phyloP scores from a whole-genome alignment of 1,140 invertebrate species.

The Drosophila albomicans region DNA sequence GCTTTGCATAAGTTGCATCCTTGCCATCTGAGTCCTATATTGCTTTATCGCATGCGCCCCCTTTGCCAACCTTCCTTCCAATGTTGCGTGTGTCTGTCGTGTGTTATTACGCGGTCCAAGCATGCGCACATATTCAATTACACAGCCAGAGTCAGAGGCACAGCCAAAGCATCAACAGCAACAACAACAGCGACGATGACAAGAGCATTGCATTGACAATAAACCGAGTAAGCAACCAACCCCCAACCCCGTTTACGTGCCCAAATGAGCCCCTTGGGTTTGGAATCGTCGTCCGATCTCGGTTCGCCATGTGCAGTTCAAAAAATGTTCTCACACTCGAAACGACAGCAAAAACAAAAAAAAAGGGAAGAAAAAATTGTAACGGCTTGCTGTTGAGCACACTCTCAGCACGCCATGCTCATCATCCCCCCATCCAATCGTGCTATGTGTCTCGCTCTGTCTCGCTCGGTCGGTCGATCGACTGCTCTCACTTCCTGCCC shows the following conservation, averaged over 20 bases:
- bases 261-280: constrained; percentile 66
- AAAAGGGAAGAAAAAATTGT: constrained; percentile 53
- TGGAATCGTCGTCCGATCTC: constrained; percentile 31
- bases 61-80: background rate
- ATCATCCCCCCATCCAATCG: constrained; percentile 10
- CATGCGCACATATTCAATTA: constrained; percentile 81
- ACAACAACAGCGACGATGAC: constrained; percentile 40
- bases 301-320: constrained; percentile 70
- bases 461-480: constrained; percentile 3
- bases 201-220: constrained; percentile 70
- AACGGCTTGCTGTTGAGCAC: constrained; percentile 75
- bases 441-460: constrained; percentile 8
- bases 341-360: background rate
- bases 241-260: constrained; percentile 64
- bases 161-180: constrained; percentile 32
- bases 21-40: background rate
- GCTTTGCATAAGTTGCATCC: constrained; percentile 11
- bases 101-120: constrained; percentile 66
- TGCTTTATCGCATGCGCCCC: constrained; percentile 46
- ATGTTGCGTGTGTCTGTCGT: constrained; percentile 65
- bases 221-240: constrained; percentile 46
- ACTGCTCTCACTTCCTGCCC: constrained; percentile 63
- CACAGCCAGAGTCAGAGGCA: constrained; percentile 30
- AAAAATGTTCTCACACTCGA: constrained; percentile 79
- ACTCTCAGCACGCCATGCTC: constrained; percentile 72